Evolutionary conservation across 2,888 invertebrate species (phyloP), one percentile per base, ranked within the genome.

Genomic region (Gortyna flavago): DNA sequence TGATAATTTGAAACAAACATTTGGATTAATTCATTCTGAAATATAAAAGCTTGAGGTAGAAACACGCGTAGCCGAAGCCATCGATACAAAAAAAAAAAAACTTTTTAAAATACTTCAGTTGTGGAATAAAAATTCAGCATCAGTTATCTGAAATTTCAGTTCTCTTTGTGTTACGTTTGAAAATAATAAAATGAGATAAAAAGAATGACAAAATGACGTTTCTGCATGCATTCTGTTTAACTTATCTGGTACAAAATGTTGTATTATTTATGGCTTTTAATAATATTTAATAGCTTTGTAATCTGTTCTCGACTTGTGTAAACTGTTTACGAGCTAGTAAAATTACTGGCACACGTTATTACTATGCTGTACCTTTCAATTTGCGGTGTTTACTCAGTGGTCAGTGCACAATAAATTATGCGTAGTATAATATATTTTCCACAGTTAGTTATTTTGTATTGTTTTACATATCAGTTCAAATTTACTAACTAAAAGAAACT

Each of bases 241-340:
- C 29, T 48, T 54, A 57, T 76, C 64, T 44, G 18, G 54, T 68
- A 72, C 59, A 68, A 59, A 72, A 76, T 67, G 25, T 62, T n/a
- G 29, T 6, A 69, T 70, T 62, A 78, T 71, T 85, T 72, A 65
- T 68, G 51, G 59, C n/a, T 51, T 80, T 66, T 54, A 69, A 25
- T 44, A 85, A 82, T 78, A 73, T 85, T 85, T 77, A 57, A 83
- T 41, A 62, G 59, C 61, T 72, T 38, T 59, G 66, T 77, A 83
- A 86, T 83, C 77, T 68, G 77, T 75, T 77, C 70, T 38, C 74
- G 51, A 72, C 61, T 73, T 48, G 32, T 62, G 64, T 86, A 77
- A 77, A 75, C 75, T 80, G 77, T 86, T 86, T 83, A 84, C 62
- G 80, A 80, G 72, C 72, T 73, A 74, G 59, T 83, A 74, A 86